Evolutionary conservation across 2,797 vertebrate species (phyloP), one percentile per base, ranked within the genome.

Genomic region (Sandelia bainsii): DNA sequence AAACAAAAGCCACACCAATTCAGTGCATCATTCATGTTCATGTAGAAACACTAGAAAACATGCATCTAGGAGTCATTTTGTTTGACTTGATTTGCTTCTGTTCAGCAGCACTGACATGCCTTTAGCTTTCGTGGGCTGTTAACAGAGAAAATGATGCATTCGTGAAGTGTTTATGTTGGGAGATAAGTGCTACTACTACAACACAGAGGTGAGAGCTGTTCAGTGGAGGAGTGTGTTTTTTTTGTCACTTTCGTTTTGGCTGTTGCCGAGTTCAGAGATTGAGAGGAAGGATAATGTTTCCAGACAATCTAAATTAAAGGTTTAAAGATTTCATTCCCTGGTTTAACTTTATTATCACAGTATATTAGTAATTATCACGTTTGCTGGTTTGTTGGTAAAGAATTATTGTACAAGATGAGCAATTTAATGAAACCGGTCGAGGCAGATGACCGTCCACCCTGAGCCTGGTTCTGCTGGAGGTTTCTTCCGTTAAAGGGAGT

Each of bases 111-210:
- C 23, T 46, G 53, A 63, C 42, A 63, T 61, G 22, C 10, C 37
- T 71, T 60, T 58, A 29, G 10, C 8, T 53, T 73, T 27, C 57
- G 54, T 63, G 23, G 54, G 44, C 51, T 40, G 64, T 62, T 51
- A 69, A 52, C 80, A 19, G 51, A 17, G 25, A 19, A 50, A 60
- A 25, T 37, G 12, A 72, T 56, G 56, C 9, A 3, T 7, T 9
- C 23, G 50, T 66, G 48, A 70, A 68, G 64, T 72, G 68, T 80
- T 78, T 61, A 45, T 78, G 46, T 62, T 77, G 44, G 37, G 50
- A 74, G 48, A 72, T 57, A 34, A 66, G 71, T 62, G 64, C 40
- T 58, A 22, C 40, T 14, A 19, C 51, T 11, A 34, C 45, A 64
- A 27, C 49, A 8, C 8, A 0, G 13, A n/a, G n/a, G 22, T 27